These are phyloP conservation scores for Lethenteron camtschaticum DNA, from an alignment of 2,113 vertebrate species.

Conservation along the genomic window DNA sequence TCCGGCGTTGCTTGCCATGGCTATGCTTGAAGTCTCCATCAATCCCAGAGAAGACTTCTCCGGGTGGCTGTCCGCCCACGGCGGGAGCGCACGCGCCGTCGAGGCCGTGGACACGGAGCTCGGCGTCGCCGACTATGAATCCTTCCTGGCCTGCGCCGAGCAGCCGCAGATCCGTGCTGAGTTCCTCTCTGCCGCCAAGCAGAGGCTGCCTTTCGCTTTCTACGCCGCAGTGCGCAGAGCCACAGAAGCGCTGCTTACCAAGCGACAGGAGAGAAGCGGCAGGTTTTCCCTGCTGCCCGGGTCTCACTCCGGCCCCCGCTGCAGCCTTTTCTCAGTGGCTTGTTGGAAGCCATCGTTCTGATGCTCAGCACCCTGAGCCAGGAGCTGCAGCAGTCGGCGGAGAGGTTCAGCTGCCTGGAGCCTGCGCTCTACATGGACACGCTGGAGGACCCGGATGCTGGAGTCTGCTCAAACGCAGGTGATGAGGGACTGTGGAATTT, in stretches of 20 bases:
- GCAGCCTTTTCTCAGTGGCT: not conserved
- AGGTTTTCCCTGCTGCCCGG: not conserved
- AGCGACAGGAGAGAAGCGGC: too few relatives aligned
- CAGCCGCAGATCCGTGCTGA: slow-evolving; percentile 1
- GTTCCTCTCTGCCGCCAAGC: not conserved
- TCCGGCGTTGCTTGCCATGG: too few relatives aligned
- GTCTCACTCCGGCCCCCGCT: not conserved
- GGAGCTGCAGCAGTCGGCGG: slow-evolving; percentile 3
- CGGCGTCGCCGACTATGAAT: not conserved
- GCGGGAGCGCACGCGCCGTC: not conserved
- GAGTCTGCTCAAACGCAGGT: too few relatives aligned
- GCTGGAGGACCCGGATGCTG: too few relatives aligned
- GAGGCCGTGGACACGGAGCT: not conserved
- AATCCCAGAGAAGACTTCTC: not conserved
- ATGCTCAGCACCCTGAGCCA: slow-evolving; percentile 3
- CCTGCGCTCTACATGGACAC: too few relatives aligned
- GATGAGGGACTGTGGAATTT: too few relatives aligned
- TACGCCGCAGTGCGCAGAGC: slow-evolving; percentile 1
- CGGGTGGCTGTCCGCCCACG: slow-evolving; percentile 1
- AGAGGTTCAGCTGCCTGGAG: not conserved
- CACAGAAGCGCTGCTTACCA: too few relatives aligned
- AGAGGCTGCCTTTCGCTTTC: slow-evolving; percentile 3
- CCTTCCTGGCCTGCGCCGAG: not conserved
- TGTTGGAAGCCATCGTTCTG: slow-evolving; percentile 1
- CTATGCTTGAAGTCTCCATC: too few relatives aligned